Percentiles rank a stretch among this genome's conserved stretches.
Evolutionary conservation across 2,888 invertebrate species (phyloP).

Genomic region (Neoscelio sp.): DNA sequence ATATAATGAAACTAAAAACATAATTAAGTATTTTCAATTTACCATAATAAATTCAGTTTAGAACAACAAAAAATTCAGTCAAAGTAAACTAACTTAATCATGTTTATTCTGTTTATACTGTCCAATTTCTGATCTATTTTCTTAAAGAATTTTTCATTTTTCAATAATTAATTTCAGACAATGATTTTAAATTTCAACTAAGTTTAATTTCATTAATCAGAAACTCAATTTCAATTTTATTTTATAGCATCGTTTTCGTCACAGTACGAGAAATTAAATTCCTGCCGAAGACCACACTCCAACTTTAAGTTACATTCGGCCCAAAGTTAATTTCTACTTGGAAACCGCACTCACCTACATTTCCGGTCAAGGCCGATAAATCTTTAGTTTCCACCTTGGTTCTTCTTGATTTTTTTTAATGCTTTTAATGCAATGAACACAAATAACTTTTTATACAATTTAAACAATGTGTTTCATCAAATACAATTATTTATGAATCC

Average conservation of each 20-base stretch:
- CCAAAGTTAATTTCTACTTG: slow-evolving; percentile 33
- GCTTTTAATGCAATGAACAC: slow-evolving; percentile 30
- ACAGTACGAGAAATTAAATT: slow-evolving; percentile 20
- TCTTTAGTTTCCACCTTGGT: slow-evolving; percentile 37
- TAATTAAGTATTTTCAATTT: too few species aligned
- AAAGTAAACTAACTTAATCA: too few species aligned
- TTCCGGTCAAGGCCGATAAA: slow-evolving; percentile 43
- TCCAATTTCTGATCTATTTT: too few species aligned
- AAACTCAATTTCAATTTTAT: too few species aligned
- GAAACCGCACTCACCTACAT: slow-evolving; percentile 36
- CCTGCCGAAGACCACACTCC: slow-evolving; percentile 5
- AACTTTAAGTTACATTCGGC: slow-evolving; percentile 25
- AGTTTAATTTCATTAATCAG: too few species aligned
- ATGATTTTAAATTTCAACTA: too few species aligned
- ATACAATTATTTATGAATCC: background rate
- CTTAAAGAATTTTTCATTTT: too few species aligned
- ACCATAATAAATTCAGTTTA: too few species aligned
- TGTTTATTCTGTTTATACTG: too few species aligned
- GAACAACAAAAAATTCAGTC: too few species aligned
- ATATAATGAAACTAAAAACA: too few species aligned
- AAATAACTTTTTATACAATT: slow-evolving; percentile 31
- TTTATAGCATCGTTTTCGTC: slow-evolving; percentile 3
- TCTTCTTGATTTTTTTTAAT: slow-evolving; percentile 26
- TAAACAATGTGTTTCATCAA: slow-evolving; percentile 20
- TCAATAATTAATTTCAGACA: too few species aligned